A percentile compares a stretch with the other conserved stretches of the same genome.
Conservation (phyloP, 2,113 vertebrate genomes). For the Phycodurus eques region DNA sequence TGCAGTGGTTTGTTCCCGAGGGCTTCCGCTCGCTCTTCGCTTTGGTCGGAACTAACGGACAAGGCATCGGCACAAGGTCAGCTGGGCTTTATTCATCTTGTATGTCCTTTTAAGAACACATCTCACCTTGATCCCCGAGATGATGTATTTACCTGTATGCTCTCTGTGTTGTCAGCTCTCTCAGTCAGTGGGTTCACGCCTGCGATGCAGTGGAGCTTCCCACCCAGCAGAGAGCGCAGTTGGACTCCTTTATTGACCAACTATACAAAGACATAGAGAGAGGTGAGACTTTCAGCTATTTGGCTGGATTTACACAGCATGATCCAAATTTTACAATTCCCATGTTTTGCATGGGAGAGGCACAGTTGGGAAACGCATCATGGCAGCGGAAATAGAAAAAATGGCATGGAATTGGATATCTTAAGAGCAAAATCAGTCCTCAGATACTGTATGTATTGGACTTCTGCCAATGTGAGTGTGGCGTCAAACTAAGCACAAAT, state of each 20-base stretch:
- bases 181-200: conserved; percentile 95
- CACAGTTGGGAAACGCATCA: not conserved
- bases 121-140: not conserved
- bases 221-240: conserved; percentile 83
- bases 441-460: too few species aligned
- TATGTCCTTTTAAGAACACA: not conserved
- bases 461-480: conserved; percentile 19
- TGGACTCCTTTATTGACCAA: conserved; percentile 94
- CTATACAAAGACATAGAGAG: conserved; percentile 98
- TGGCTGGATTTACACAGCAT: not conserved
- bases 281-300: conserved; percentile 72
- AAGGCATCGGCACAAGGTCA: conserved; percentile 97
- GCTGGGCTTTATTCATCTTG: not conserved
- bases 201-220: conserved; percentile 89
- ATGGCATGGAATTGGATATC: too few species aligned
- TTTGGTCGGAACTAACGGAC: conserved; percentile 93
- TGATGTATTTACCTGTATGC: not conserved
- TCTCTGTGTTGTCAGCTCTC: conserved; percentile 73
- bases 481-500: not conserved
- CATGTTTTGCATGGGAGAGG: not conserved
- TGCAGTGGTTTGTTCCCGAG: conserved; percentile 93
- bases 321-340: not conserved
- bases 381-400: too few species aligned
- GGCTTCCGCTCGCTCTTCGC: conserved; percentile 95
- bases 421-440: not conserved